A percentile compares a stretch with the other conserved stretches of the same genome.
These are phyloP conservation scores for Tyrophagus putrescentiae DNA, from an alignment of 1,140 invertebrate genomes.

Conservation along the genomic window DNA sequence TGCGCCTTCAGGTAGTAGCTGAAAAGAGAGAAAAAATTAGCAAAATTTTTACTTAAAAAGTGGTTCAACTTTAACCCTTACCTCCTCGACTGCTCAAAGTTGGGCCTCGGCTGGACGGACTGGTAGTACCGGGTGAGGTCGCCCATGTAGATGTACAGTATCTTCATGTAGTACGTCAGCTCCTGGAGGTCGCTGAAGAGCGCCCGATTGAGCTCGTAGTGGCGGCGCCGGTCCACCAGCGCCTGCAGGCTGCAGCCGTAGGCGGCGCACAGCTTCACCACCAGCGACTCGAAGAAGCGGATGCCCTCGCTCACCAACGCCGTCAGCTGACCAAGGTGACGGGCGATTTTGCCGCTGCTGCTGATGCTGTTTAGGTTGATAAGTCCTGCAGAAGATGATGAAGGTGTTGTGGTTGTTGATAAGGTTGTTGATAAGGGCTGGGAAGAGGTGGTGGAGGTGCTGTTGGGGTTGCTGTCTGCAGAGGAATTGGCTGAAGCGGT, in stretches of 20 bases:
- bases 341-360: neutral
- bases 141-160: constrained; percentile 53
- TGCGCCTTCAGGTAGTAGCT: constrained; percentile 83
- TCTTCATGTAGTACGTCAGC: neutral
- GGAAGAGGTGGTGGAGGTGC: neutral
- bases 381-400: neutral
- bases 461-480: neutral
- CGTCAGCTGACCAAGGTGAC: neutral
- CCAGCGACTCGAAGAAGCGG: neutral
- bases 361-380: neutral
- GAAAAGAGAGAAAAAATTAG: constrained; percentile 29
- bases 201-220: neutral
- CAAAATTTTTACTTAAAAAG: neutral
- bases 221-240: neutral
- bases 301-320: neutral
- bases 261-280: neutral
- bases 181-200: neutral
- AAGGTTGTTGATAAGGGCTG: neutral
- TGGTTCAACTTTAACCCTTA: constrained; percentile 24
- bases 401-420: neutral
- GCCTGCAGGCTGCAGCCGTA: neutral
- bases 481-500: too few relatives aligned
- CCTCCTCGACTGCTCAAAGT: constrained; percentile 63
- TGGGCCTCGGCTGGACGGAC: constrained; percentile 54
- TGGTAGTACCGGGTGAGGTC: constrained; percentile 79